Percentiles rank a stretch among this genome's conserved stretches.
Evolutionary conservation across 2,888 invertebrate genomes (phyloP).

Genomic region (Himalopsyche kuldschensis): DNA sequence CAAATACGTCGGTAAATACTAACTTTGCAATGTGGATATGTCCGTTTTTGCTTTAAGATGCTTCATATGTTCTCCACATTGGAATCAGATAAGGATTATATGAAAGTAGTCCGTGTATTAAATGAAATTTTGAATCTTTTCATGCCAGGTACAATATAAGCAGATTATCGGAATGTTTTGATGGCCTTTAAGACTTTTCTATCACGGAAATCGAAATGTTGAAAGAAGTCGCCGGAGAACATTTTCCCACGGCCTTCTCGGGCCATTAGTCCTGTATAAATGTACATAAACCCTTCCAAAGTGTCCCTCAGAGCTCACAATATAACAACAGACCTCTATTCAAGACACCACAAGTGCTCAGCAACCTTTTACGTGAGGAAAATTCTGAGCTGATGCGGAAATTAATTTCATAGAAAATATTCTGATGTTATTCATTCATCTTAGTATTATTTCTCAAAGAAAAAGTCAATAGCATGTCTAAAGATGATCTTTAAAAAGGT

Average conservation of each 20-base stretch:
- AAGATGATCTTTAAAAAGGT: no score
- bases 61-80: background rate
- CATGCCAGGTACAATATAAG: background rate
- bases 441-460: background rate
- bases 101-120: background rate
- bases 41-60: no score
- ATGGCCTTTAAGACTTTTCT: background rate
- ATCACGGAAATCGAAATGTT: background rate
- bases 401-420: background rate
- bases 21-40: no score
- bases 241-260: background rate
- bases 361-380: background rate
- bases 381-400: background rate
- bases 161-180: background rate
- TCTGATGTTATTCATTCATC: background rate
- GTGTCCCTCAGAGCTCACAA: background rate
- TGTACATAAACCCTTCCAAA: background rate
- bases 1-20: no score
- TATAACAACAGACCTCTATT: background rate
- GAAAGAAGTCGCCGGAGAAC: background rate
- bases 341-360: background rate
- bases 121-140: background rate
- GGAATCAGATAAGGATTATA: background rate
- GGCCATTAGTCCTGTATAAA: background rate
- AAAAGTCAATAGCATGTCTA: no score